Percentiles rank a stretch among this genome's conserved stretches.
These are phyloP conservation scores for Glomeris marginata DNA, from an alignment of 2,888 invertebrate species.

Conservation along the genomic window DNA sequence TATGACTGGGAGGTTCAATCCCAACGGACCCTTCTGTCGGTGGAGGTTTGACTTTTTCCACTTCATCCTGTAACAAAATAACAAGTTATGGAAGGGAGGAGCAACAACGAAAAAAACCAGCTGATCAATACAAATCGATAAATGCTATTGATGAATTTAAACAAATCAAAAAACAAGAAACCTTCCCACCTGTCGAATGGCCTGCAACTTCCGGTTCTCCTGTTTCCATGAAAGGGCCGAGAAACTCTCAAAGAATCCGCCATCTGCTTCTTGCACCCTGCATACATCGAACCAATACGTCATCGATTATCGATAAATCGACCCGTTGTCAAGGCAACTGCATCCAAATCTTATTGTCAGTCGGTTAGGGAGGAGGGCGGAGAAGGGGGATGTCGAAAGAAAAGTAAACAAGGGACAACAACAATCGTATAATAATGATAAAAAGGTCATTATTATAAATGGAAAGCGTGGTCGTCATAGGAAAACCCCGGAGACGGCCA, in stretches of 20 bases:
- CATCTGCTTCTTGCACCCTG: conserved; percentile 88
- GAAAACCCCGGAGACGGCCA: too few relatives aligned
- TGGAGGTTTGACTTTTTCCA: conserved; percentile 26
- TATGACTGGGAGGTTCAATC: conserved; percentile 24
- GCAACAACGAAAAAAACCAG: conserved; percentile 3
- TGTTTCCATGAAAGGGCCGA: conserved; percentile 84
- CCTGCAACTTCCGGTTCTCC: conserved; percentile 68
- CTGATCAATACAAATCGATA: too few relatives aligned
- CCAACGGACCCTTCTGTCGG: conserved; percentile 28
- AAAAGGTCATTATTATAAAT: too few relatives aligned
- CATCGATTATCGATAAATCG: too few relatives aligned
- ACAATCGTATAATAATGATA: too few relatives aligned
- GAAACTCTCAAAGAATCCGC: conserved; percentile 87
- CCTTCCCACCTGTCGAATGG: conserved; percentile 54
- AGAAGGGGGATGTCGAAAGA: too few relatives aligned
- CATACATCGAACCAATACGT: conserved; percentile 19
- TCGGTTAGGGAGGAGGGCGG: too few relatives aligned
- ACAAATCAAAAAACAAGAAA: background rate
- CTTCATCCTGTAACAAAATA: conserved; percentile 25
- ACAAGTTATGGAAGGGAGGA: conserved; percentile 1
- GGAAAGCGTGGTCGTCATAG: too few relatives aligned
- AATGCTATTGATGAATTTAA: too few relatives aligned
- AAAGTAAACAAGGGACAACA: too few relatives aligned
- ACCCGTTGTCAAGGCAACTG: too few relatives aligned
- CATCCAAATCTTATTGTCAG: too few relatives aligned